Percentiles rank a stretch among this genome's conserved stretches.
phyloP scores from a whole-genome alignment of 2,888 invertebrate genomes.

The Timandra comae region DNA sequence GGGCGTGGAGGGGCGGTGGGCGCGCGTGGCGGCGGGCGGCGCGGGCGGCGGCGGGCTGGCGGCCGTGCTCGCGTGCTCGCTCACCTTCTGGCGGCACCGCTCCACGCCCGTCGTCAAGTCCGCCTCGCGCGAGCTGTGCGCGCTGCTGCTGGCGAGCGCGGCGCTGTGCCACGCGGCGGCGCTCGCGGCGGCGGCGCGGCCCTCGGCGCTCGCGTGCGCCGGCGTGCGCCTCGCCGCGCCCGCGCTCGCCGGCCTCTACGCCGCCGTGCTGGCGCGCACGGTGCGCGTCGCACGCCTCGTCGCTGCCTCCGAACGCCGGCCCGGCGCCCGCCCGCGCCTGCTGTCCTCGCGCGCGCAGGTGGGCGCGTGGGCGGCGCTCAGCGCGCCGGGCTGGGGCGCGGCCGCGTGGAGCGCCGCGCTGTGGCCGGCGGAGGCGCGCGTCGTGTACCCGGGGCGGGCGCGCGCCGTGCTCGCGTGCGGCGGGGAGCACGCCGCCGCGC shows the following conservation, averaged over 20 bases:
- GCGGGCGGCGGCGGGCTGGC: slow-evolving; percentile 79
- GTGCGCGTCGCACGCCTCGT: slow-evolving; percentile 37
- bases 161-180: slow-evolving; percentile 73
- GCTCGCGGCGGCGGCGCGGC: slow-evolving; percentile 71
- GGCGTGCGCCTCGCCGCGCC: slow-evolving; percentile 32
- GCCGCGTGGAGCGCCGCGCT: slow-evolving; percentile 78
- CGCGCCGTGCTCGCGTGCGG: slow-evolving; percentile 80
- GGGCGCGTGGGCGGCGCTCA: slow-evolving; percentile 78
- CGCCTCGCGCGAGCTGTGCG: slow-evolving; percentile 80
- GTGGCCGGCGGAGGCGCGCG: slow-evolving; percentile 64
- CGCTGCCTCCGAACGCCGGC: slow-evolving; percentile 44
- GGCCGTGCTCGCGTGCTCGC: slow-evolving; percentile 74
- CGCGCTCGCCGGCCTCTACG: slow-evolving; percentile 36
- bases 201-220: slow-evolving; percentile 25
- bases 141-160: slow-evolving; percentile 77
- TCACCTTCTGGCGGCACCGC: slow-evolving; percentile 72
- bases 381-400: slow-evolving; percentile 50
- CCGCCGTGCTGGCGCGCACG: slow-evolving; percentile 37
- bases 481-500: slow-evolving; percentile 60
- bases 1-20: slow-evolving; percentile 54
- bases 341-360: slow-evolving; percentile 70
- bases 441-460: slow-evolving; percentile 66
- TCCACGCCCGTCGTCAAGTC: slow-evolving; percentile 86
- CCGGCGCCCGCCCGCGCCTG: slow-evolving; percentile 23
- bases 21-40: slow-evolving; percentile 50